phyloP scores from a whole-genome alignment of 2,113 vertebrate genomes.

The Catharus fuscescens region DNA sequence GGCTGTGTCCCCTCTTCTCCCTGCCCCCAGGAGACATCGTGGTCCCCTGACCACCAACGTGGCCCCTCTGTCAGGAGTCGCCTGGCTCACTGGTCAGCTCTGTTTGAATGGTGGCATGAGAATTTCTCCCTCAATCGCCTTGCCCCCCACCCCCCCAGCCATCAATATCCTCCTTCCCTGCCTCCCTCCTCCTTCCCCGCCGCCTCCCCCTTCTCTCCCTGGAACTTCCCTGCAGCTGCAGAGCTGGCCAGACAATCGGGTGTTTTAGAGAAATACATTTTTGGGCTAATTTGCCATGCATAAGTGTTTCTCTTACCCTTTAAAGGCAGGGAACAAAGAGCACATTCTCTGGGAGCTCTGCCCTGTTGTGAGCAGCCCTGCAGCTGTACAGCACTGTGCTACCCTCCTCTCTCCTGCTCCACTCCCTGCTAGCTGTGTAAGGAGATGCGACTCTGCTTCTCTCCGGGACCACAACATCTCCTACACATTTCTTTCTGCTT shows the following conservation, averaged over 20 bases:
- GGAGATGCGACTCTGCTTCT: constrained; percentile 59
- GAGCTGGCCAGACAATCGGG: constrained; percentile 82
- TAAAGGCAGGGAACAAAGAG: constrained; percentile 83
- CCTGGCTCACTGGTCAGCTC: not conserved
- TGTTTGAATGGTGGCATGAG: constrained; percentile 18
- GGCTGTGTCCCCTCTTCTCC: not conserved
- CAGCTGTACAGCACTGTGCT: constrained; percentile 78
- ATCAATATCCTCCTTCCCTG: constrained; percentile 65
- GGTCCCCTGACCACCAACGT: not conserved
- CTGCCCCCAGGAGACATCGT: not conserved
- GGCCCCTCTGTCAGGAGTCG: not conserved
- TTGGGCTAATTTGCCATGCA: constrained; percentile 87
- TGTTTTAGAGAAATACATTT: constrained; percentile 88
- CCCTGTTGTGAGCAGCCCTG: constrained; percentile 78
- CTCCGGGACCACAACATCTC: constrained; percentile 23
- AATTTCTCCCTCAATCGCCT: constrained; percentile 11
- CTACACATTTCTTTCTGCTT: not conserved
- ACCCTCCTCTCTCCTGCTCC: constrained; percentile 73
- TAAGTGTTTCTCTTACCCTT: constrained; percentile 87
- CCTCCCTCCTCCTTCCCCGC: constrained; percentile 66
- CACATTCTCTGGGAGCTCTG: constrained; percentile 75
- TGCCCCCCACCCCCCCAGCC: not conserved
- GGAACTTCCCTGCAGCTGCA: constrained; percentile 85
- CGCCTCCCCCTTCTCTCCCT: constrained; percentile 73
- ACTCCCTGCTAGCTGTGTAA: constrained; percentile 48